A percentile compares a stretch with the other conserved stretches of the same genome.
Conservation (phyloP, 2,113 vertebrate genomes). For the Ceyx margarethae region DNA sequence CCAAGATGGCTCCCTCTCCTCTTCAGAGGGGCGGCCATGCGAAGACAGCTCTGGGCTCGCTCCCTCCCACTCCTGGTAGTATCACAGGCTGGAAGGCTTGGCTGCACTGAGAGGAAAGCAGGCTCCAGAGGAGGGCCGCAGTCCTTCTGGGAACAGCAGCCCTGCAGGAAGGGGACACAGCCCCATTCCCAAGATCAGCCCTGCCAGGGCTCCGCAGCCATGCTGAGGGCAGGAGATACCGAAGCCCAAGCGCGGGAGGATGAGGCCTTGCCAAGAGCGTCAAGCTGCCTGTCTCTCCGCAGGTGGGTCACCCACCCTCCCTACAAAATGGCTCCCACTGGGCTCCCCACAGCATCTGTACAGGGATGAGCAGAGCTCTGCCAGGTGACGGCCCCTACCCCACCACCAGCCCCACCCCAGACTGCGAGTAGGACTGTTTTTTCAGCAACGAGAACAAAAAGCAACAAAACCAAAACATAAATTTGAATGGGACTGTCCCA, state of each 20-base stretch:
- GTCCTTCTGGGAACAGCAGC: background rate
- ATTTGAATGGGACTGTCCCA: background rate
- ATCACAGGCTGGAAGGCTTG: no score
- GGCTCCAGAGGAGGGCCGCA: background rate
- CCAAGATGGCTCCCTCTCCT: slow-evolving; percentile 47
- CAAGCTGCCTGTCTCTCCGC: background rate
- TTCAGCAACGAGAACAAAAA: background rate
- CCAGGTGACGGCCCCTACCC: rapidly evolving
- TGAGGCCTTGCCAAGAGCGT: background rate
- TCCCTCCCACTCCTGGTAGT: background rate
- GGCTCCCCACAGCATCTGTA: background rate
- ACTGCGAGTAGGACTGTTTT: background rate
- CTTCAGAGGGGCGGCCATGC: slow-evolving; percentile 12
- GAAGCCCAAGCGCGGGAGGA: rapidly evolving
- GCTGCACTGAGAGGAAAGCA: rapidly evolving
- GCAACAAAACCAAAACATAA: background rate
- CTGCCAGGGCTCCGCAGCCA: rapidly evolving
- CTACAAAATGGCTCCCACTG: background rate
- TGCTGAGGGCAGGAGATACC: rapidly evolving
- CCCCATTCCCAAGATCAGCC: rapidly evolving
- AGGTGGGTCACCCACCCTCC: background rate
- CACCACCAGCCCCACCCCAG: background rate
- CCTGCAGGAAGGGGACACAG: rapidly evolving
- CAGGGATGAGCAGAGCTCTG: background rate
- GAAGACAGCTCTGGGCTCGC: background rate